A percentile compares a stretch with the other conserved stretches of the same genome.
Conservation (phyloP, 2,113 vertebrate species). For the Catagonus wagneri region DNA sequence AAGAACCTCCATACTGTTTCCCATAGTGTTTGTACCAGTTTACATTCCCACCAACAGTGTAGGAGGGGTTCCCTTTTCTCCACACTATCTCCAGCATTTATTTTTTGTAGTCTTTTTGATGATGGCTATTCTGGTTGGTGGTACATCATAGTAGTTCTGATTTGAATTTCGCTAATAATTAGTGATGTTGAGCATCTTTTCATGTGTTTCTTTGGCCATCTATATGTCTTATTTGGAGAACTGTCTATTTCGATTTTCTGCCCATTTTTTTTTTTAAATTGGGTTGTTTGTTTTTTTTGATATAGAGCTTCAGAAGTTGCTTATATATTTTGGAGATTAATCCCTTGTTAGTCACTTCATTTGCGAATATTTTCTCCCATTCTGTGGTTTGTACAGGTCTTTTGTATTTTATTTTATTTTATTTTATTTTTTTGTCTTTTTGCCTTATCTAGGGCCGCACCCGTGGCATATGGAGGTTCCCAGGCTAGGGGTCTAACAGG, state of each 20-base stretch:
- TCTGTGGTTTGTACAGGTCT: neutral
- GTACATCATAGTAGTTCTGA: neutral
- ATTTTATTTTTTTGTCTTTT: too few relatives aligned
- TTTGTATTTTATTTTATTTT: too few relatives aligned
- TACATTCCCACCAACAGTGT: too few relatives aligned
- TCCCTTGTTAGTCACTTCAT: neutral
- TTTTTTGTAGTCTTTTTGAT: neutral
- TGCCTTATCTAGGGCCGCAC: too few relatives aligned
- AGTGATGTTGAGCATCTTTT: neutral
- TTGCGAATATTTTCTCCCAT: neutral
- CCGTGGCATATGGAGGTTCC: too few relatives aligned
- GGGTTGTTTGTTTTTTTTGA: neutral
- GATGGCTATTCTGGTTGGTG: neutral
- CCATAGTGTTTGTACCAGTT: neutral
- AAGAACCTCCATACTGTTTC: neutral
- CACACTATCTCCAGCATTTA: neutral
- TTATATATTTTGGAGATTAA: neutral
- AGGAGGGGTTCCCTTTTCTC: neutral
- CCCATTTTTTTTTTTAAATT: neutral
- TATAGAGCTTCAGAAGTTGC: neutral
- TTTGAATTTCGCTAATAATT: neutral
- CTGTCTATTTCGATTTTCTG: too few relatives aligned
- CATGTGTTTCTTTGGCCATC: too few relatives aligned
- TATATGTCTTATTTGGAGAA: too few relatives aligned
- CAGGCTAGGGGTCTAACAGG: too few relatives aligned